phyloP scores from a whole-genome alignment of 2,888 invertebrate species.

The Agonopterix alstromeriana region DNA sequence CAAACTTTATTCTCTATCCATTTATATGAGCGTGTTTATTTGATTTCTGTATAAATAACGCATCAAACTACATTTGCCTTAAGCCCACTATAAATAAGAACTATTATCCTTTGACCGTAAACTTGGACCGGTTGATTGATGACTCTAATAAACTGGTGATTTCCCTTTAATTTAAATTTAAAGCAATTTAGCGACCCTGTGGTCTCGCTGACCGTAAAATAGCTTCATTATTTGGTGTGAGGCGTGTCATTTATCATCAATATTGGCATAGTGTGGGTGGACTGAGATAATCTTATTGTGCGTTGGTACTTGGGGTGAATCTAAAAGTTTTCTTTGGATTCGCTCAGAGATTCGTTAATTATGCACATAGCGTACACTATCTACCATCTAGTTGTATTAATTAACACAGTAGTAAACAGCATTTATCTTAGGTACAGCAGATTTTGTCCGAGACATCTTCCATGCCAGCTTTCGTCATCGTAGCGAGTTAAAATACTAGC shows the following conservation, averaged over 20 bases:
- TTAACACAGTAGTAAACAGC: too few species aligned
- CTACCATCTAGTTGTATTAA: too few species aligned
- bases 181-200: constrained; percentile 62
- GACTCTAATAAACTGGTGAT: constrained; percentile 72
- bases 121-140: constrained; percentile 65
- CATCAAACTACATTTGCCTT: constrained; percentile 20
- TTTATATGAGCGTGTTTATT: constrained; percentile 71
- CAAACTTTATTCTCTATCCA: constrained; percentile 59
- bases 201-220: constrained; percentile 66
- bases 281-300: not conserved
- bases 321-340: too few species aligned
- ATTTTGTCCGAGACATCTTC: too few species aligned
- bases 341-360: too few species aligned
- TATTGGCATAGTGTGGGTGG: constrained; percentile 5
- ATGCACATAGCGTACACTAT: too few species aligned
- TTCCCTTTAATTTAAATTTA: constrained; percentile 76
- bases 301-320: too few species aligned
- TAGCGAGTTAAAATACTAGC: too few species aligned
- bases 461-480: too few species aligned
- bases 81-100: constrained; percentile 32
- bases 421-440: too few species aligned
- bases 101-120: constrained; percentile 34
- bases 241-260: constrained; percentile 48
- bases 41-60: constrained; percentile 44
- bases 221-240: constrained; percentile 49